phyloP scores from a whole-genome alignment of 2,797 vertebrate species.

The Malacoraja senta region DNA sequence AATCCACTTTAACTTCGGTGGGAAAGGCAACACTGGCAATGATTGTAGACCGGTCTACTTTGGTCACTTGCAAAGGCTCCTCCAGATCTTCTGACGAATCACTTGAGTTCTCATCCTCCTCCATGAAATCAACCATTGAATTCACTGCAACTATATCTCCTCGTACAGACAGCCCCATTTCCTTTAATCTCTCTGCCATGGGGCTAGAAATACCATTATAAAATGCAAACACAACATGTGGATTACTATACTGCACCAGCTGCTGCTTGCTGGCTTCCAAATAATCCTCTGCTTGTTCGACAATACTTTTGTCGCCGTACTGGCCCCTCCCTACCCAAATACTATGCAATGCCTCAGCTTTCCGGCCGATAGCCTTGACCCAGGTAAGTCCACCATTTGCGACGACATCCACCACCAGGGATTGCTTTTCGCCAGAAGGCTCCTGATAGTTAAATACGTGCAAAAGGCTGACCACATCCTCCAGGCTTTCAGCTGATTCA shows the following conservation, averaged over 20 bases:
- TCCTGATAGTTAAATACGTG: conserved; percentile 79
- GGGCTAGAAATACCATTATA: conserved; percentile 85
- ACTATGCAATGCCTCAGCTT: conserved; percentile 89
- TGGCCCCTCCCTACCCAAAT: conserved; percentile 94
- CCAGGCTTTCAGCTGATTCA: conserved; percentile 77
- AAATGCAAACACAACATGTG: conserved; percentile 86
- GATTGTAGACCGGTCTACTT: conserved; percentile 67
- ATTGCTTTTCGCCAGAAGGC: conserved; percentile 61
- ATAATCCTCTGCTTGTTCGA: conserved; percentile 83
- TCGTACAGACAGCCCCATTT: conserved; percentile 82
- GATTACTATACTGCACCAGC: conserved; percentile 78
- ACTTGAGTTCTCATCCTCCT: conserved; percentile 48
- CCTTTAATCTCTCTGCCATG: conserved; percentile 76
- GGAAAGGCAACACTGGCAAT: conserved; percentile 75
- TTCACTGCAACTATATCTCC: conserved; percentile 86
- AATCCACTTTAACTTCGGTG: conserved; percentile 67
- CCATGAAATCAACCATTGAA: conserved; percentile 43
- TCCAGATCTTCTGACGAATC: conserved; percentile 55
- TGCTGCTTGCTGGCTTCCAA: conserved; percentile 79
- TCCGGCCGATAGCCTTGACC: conserved; percentile 91
- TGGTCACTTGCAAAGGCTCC: conserved; percentile 59
- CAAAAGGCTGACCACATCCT: conserved; percentile 72
- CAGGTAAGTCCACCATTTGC: conserved; percentile 82
- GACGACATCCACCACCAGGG: conserved; percentile 85
- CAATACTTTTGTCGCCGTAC: conserved; percentile 83